These are phyloP conservation scores for Heteractis magnifica DNA, from an alignment of 92 coral and sea anemone species.

Conservation along the genomic window DNA sequence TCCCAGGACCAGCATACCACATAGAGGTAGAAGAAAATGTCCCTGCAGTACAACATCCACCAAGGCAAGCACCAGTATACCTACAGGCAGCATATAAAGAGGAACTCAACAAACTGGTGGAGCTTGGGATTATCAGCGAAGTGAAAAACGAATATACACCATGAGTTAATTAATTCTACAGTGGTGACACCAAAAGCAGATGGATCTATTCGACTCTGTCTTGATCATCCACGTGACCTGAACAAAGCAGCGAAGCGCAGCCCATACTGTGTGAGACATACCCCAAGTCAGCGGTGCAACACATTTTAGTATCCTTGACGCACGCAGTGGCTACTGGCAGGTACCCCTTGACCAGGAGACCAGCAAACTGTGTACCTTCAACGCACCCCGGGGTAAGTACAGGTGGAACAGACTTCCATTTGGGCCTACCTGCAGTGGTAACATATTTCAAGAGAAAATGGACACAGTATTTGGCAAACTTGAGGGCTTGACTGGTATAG, in stretches of 20 bases:
- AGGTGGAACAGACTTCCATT: conserved; percentile 54
- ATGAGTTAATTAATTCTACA: not conserved
- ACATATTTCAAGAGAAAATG: conserved; percentile 34
- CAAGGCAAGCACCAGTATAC: not conserved
- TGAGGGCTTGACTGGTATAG: conserved; percentile 55
- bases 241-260: conserved; percentile 45
- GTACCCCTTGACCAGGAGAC: conserved; percentile 44
- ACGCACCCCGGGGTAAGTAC: conserved; percentile 60
- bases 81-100: conserved; percentile 31
- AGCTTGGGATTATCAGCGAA: conserved; percentile 10
- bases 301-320: conserved; percentile 58
- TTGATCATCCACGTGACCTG: conserved; percentile 55
- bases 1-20: conserved; percentile 55
- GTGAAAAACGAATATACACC: too few relatives aligned
- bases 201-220: conserved; percentile 41
- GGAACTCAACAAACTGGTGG: too few relatives aligned
- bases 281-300: conserved; percentile 49
- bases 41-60: conserved; percentile 63
- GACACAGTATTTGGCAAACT: not conserved
- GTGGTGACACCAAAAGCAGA: conserved; percentile 48
- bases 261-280: conserved; percentile 36
- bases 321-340: conserved; percentile 61
- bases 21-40: conserved; percentile 37
- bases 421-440: not conserved
- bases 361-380: conserved; percentile 53